These are phyloP conservation scores for Taeniopygia guttata DNA, from an alignment of 2,797 vertebrate species.

Conservation along the genomic window DNA sequence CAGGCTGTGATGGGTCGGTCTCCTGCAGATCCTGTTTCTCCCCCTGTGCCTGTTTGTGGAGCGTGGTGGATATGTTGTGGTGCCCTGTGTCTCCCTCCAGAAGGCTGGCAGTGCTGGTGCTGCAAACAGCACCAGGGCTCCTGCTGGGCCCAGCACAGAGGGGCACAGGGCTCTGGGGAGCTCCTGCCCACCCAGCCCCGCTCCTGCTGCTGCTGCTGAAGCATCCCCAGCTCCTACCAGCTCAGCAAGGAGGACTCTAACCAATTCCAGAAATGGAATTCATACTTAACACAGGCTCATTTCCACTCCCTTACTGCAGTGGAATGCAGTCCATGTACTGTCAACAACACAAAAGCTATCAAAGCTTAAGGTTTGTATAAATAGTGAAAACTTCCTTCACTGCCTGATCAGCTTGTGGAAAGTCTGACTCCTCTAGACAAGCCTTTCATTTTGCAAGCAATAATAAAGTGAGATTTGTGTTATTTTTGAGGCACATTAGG, in stretches of 20 bases:
- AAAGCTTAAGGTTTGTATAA: neutral
- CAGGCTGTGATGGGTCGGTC: neutral
- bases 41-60: neutral
- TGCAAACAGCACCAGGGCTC: neutral
- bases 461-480: neutral
- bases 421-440: neutral
- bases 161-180: neutral
- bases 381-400: neutral
- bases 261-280: neutral
- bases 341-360: neutral
- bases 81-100: neutral
- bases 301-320: neutral
- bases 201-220: neutral
- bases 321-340: neutral
- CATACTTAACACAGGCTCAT: neutral
- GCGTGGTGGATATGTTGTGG: rapidly evolving
- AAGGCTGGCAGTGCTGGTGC: neutral
- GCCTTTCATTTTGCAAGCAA: neutral
- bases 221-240: neutral
- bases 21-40: neutral
- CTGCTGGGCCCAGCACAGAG: neutral
- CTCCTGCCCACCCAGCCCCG: neutral
- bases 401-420: neutral
- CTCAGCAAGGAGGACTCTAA: neutral
- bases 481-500: neutral